phyloP scores from a whole-genome alignment of 2,888 invertebrate genomes.

The Agonopterix arenella region DNA sequence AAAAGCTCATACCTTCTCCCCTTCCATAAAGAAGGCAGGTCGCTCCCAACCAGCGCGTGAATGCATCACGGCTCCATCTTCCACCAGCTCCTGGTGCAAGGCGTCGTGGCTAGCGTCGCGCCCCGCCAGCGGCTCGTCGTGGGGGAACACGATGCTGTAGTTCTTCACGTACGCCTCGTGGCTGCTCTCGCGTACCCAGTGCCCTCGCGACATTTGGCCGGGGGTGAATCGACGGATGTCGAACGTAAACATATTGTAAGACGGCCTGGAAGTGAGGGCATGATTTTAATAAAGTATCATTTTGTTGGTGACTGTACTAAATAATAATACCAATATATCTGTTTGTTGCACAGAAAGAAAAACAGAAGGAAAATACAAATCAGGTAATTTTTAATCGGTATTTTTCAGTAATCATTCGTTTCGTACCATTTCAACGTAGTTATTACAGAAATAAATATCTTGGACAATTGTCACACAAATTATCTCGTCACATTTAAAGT shows the following conservation, averaged over 20 bases:
- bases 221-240: slow-evolving; percentile 90
- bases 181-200: slow-evolving; percentile 89
- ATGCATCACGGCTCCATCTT: slow-evolving; percentile 91
- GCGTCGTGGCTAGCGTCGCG: slow-evolving; percentile 76
- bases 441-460: too few species aligned
- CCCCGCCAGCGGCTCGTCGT: slow-evolving; percentile 90
- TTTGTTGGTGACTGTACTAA: too few species aligned
- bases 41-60: slow-evolving; percentile 92
- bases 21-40: slow-evolving; percentile 86
- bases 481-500: too few species aligned
- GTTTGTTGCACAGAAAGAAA: too few species aligned
- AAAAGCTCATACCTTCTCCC: slow-evolving; percentile 41
- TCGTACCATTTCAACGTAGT: too few species aligned
- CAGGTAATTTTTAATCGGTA: too few species aligned
- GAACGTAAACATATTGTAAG: slow-evolving; percentile 90
- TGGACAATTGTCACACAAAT: too few species aligned
- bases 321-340: too few species aligned
- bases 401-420: too few species aligned
- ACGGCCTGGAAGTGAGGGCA: slow-evolving; percentile 72
- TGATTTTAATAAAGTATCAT: too few species aligned
- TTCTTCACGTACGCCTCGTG: slow-evolving; percentile 95
- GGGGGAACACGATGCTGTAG: slow-evolving; percentile 85
- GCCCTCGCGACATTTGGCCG: slow-evolving; percentile 80
- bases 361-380: too few species aligned
- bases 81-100: slow-evolving; percentile 78